Conservation (phyloP, 1,140 invertebrate genomes). For the Cydia amplana region DNA sequence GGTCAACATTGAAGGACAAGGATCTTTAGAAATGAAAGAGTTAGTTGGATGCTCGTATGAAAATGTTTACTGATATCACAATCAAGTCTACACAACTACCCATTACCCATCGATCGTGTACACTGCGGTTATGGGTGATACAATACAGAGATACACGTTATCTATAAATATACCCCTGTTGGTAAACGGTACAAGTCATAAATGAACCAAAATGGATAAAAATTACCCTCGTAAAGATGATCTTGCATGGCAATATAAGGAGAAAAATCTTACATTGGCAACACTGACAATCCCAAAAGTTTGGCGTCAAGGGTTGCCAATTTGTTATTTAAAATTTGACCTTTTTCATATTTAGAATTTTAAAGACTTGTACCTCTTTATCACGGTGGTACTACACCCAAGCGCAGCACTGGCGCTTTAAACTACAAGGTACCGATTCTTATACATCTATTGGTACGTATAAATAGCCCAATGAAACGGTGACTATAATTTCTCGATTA, state of each 20-base stretch:
- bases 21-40: conserved; percentile 59
- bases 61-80: conserved; percentile 80
- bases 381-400: conserved; percentile 44
- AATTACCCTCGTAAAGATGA: background rate
- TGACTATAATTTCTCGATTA: conserved; percentile 51
- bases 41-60: conserved; percentile 76
- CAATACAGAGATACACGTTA: conserved; percentile 58
- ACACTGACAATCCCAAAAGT: background rate
- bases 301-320: background rate
- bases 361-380: conserved; percentile 10
- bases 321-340: background rate
- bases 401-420: conserved; percentile 44
- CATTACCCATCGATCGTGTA: conserved; percentile 70
- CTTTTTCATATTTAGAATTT: background rate
- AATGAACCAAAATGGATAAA: background rate
- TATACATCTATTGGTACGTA: conserved; percentile 57
- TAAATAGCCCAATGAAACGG: conserved; percentile 50
- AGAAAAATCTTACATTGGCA: background rate
- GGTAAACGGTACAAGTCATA: conserved; percentile 11
- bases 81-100: conserved; percentile 78
- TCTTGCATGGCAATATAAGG: background rate
- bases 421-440: conserved; percentile 48
- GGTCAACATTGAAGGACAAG: background rate
- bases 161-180: conserved; percentile 33
- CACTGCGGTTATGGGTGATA: conserved; percentile 66